phyloP scores from a whole-genome alignment of 2,113 vertebrate genomes.

The Bucco capensis region DNA sequence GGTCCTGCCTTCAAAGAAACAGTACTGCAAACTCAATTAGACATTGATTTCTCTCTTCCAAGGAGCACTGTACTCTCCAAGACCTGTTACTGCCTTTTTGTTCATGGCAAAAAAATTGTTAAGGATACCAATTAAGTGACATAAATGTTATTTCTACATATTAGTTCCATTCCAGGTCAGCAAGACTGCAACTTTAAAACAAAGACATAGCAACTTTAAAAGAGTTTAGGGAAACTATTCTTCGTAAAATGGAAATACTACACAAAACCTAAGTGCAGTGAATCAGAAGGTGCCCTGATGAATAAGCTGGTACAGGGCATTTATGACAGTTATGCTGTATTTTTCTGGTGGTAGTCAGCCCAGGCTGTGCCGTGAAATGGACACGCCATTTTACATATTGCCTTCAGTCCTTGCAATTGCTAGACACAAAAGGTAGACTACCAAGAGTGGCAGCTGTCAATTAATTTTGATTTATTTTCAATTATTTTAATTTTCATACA shows the following conservation, averaged over 20 bases:
- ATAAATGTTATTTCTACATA: slow-evolving; percentile 4
- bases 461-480: slow-evolving; percentile 32
- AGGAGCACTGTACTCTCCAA: slow-evolving; percentile 14
- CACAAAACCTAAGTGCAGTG: background rate
- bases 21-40: slow-evolving; percentile 43
- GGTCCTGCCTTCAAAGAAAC: background rate
- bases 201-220: slow-evolving; percentile 20
- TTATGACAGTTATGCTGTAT: background rate
- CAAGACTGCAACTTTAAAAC: slow-evolving; percentile 20
- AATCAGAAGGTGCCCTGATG: background rate
- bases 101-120: slow-evolving; percentile 1
- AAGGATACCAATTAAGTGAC: slow-evolving; percentile 46
- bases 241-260: background rate
- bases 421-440: background rate
- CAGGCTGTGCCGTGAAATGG: background rate
- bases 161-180: slow-evolving; percentile 41
- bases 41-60: slow-evolving; percentile 32
- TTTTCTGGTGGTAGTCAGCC: background rate
- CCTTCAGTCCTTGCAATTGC: background rate
- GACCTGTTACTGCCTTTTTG: slow-evolving; percentile 3
- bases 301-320: background rate
- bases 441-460: slow-evolving; percentile 25
- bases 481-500: slow-evolving; percentile 20
- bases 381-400: background rate
- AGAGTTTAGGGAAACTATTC: background rate